Evolutionary conservation across 2,888 invertebrate genomes (phyloP), one percentile per base, ranked within the genome.

Genomic region (Temnothorax unifasciatus): DNA sequence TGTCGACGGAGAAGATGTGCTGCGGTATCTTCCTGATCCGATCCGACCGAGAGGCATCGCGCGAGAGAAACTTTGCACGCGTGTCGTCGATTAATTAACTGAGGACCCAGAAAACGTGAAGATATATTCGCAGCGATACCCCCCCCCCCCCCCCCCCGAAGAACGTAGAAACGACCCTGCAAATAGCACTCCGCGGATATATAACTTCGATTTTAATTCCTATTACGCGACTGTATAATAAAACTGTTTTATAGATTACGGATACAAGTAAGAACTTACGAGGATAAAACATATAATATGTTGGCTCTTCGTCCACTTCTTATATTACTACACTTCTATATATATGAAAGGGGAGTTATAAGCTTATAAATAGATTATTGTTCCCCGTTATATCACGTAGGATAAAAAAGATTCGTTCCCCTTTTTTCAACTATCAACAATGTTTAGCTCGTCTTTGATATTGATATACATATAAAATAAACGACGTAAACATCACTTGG

Each of bases 341-440:
- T 47, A 15, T 25, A 52, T 21, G 63, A 63, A 41, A 64, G 76
- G 18, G 34, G 75, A 77, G 6, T 66, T 4, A n/a, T 29, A 15
- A 18, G 9, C 2, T 52, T 64, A 76, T 77, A 54, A 77, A 66
- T 66, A 77, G 66, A 66, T 66, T 66, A 66, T 54, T 54, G 38
- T 63, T 64, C 63, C 63, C 50, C 63, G 52, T 77, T 66, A 77
- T 77, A 59, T 77, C 66, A 52, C n/a, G 5, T 13, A n/a, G 66
- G 41, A 41, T 77, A 54, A 77, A 54, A 66, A 64, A 18, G 85
- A 88, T 87, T 87, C 83, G 85, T 90, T 86, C 88, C 59, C 86
- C 75, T 50, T 15, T 63, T 41, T 52, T n/a, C 15, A 21, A 44
- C 47, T 18, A 68, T 11, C 25, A 66, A 66, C 25, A 66, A 64